A percentile compares a stretch with the other conserved stretches of the same genome.
These are phyloP conservation scores for Pangasius mekongensis DNA, from an alignment of 2,797 vertebrate genomes.

Conservation along the genomic window DNA sequence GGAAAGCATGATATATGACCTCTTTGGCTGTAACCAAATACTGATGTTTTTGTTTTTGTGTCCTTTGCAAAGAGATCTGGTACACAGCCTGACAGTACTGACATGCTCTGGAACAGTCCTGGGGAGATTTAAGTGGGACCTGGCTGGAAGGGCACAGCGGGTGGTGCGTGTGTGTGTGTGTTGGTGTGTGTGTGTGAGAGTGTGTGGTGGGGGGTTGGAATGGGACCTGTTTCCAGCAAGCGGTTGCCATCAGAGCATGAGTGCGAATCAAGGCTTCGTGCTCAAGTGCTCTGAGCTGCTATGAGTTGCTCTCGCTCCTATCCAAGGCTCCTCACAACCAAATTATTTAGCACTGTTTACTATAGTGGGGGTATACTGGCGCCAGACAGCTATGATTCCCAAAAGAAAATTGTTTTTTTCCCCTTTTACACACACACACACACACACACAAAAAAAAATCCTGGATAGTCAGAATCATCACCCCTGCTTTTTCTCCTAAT, in stretches of 20 bases:
- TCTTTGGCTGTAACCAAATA: conserved; percentile 56
- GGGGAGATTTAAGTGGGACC: conserved; percentile 53
- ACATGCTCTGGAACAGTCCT: conserved; percentile 53
- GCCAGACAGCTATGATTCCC: conserved; percentile 60
- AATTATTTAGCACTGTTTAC: conserved; percentile 80
- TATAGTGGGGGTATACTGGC: conserved; percentile 74
- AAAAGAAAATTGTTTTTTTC: not conserved
- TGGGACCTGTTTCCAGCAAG: conserved; percentile 48
- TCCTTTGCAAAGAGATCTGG: conserved; percentile 54
- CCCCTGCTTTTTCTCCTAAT: conserved; percentile 40
- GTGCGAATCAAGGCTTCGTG: conserved; percentile 63
- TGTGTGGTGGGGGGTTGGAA: not conserved
- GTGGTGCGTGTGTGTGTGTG: conserved; percentile 10
- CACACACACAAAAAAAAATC: conserved; percentile 45
- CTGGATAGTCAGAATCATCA: conserved; percentile 60
- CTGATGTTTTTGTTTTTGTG: conserved; percentile 51
- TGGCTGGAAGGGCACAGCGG: conserved; percentile 33
- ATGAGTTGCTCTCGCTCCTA: conserved; percentile 33
- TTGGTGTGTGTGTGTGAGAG: conserved; percentile 10
- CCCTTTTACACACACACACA: not conserved
- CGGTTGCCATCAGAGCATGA: conserved; percentile 59
- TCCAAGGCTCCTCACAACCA: conserved; percentile 71
- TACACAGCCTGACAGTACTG: conserved; percentile 52
- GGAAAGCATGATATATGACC: conserved; percentile 51
- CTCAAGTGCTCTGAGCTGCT: conserved; percentile 68